phyloP scores from a whole-genome alignment of 2,797 vertebrate species.

The Oreortyx pictus region DNA sequence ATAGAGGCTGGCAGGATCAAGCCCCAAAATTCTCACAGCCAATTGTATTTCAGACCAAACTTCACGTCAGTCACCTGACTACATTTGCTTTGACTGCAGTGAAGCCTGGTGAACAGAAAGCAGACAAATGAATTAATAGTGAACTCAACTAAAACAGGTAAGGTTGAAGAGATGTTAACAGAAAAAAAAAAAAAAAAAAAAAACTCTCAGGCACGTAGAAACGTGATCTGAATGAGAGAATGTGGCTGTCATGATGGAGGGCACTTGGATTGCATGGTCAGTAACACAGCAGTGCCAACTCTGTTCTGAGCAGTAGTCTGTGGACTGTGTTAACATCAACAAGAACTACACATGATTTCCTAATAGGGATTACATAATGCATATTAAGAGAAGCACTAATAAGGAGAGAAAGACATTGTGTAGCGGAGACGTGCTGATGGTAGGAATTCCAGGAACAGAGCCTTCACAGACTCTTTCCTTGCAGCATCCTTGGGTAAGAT shows the following conservation, averaged over 20 bases:
- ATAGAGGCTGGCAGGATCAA: background rate
- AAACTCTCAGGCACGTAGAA: background rate
- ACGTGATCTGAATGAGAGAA: background rate
- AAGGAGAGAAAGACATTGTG: background rate
- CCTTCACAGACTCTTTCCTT: background rate
- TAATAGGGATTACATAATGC: background rate
- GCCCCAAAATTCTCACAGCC: background rate
- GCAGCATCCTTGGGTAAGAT: background rate
- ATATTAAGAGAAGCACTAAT: background rate
- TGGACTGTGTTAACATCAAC: background rate
- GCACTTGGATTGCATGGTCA: background rate
- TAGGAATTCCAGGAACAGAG: background rate
- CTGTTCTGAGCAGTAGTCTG: background rate
- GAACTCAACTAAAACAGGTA: background rate
- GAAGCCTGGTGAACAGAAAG: background rate
- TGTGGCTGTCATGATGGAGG: background rate
- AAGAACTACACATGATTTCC: background rate
- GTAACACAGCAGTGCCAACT: background rate
- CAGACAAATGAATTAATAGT: slow-evolving; percentile 1
- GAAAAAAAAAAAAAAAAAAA: background rate
- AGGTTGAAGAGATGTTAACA: background rate
- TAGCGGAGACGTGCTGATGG: background rate
- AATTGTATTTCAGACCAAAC: slow-evolving; percentile 11
- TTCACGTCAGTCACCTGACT: background rate
- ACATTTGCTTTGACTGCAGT: background rate